Evolutionary conservation across 2,797 vertebrate species (phyloP), one percentile per base, ranked within the genome.

Genomic region (Lerista edwardsae): DNA sequence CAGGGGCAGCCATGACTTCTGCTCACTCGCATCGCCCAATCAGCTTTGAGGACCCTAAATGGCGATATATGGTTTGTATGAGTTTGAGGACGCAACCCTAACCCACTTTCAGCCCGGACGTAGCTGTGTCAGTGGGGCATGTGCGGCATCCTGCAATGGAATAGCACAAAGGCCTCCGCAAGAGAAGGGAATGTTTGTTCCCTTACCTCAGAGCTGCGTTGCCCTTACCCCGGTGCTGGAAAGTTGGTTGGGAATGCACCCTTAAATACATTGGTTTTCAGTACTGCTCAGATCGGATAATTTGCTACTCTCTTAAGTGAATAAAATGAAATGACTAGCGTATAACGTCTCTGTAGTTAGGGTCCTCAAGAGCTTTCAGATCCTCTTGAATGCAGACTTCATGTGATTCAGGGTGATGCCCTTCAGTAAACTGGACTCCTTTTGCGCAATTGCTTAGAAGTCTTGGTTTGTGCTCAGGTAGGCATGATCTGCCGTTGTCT

Each of bases 401-500:
- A 39, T 39, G 36, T 57, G n/a, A 80, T 6, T 59, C 55, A 59
- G 55, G 15, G 15, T 57, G 29, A 71, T 59, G 57, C 39, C 7
- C 17, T 59, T 80, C 9, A 59, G 9, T 41, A 59, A 31, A 67
- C 34, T 15, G 19, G 57, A 67, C 31, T 76, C 23, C n/a, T 41
- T 67, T 67, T 57, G 36, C 59, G 41, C 0, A 1, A 7, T n/a
- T 69, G 8, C 8, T 85, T 39, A 47, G 75, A 34, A 1, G 10
- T 27, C 71, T 31, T 12, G 55, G 29, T 51, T 90, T 1, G 0
- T 44, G 41, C 31, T 0, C 85, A 41, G 17, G 76, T 81, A 79
- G 39, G 8, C 3, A 41, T 7, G 34, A 75, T 5, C 69, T 84
- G 12, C 61, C 82, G 65, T 89, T 87, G 17, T 83, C 85, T 90